phyloP scores from a whole-genome alignment of 2,113 vertebrate species.

The Sardina pilchardus region DNA sequence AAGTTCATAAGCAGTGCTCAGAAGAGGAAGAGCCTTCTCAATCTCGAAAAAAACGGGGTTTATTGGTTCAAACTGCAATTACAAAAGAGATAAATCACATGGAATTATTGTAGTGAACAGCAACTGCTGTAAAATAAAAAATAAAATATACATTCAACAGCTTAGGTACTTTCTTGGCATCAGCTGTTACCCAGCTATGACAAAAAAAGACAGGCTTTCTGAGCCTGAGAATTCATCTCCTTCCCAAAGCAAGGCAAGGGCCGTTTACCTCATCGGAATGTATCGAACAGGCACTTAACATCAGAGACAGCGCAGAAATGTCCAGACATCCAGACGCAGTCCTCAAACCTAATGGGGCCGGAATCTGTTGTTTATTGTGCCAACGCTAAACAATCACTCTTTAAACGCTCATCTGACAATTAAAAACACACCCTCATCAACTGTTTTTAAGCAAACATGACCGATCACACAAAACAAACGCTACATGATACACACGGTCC shows the following conservation, averaged over 20 bases:
- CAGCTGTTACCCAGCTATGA: conserved; percentile 76
- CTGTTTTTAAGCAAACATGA: background rate
- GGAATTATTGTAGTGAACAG: conserved; percentile 94
- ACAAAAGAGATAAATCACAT: conserved; percentile 83
- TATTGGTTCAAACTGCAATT: conserved; percentile 99
- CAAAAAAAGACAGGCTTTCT: conserved; percentile 75
- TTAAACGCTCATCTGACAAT: background rate
- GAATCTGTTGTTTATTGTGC: background rate
- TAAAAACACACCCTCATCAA: conserved; percentile 19
- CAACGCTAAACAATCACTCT: background rate
- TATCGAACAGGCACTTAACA: conserved; percentile 86
- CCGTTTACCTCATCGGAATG: conserved; percentile 88
- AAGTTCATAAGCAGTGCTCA: background rate
- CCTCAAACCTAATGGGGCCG: background rate
- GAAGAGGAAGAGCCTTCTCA: background rate
- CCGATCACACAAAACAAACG: background rate
- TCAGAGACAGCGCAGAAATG: conserved; percentile 55
- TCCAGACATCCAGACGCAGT: conserved; percentile 60
- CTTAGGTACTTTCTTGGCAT: conserved; percentile 83
- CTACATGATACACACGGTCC: background rate
- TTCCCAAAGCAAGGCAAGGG: conserved; percentile 67
- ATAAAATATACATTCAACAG: conserved; percentile 96
- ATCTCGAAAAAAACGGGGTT: conserved; percentile 88
- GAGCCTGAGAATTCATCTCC: conserved; percentile 55
- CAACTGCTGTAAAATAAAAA: conserved; percentile 62